Evolutionary conservation across 2,797 vertebrate species (phyloP).

Genomic region (Acanthurus leucopareius): DNA sequence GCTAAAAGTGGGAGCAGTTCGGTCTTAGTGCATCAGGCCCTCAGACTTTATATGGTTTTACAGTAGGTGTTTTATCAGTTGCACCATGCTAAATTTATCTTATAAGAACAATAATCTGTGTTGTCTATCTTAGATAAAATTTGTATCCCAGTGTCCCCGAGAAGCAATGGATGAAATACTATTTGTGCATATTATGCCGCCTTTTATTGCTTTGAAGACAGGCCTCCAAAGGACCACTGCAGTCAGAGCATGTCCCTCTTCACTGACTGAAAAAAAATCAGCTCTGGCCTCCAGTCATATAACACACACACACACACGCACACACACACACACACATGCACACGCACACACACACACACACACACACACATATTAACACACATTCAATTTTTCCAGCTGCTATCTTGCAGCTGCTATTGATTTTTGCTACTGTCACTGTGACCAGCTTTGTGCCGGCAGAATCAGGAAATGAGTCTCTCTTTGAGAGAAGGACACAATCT

Average conservation of each 20-base stretch:
- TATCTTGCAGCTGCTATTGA: slow-evolving; percentile 52
- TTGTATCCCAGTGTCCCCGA: slow-evolving; percentile 38
- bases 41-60: slow-evolving; percentile 53
- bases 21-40: slow-evolving; percentile 1
- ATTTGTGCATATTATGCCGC: slow-evolving; percentile 47
- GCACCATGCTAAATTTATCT: slow-evolving; percentile 59
- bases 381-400: slow-evolving; percentile 43
- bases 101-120: slow-evolving; percentile 53
- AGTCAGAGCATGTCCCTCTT: slow-evolving; percentile 48
- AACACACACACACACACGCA: slow-evolving; percentile 14
- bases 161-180: slow-evolving; percentile 52
- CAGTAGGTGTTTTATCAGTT: slow-evolving; percentile 2
- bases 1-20: too few relatives aligned
- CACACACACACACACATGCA: background rate
- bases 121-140: slow-evolving; percentile 56
- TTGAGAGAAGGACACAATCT: slow-evolving; percentile 33
- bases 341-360: slow-evolving; percentile 11
- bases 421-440: slow-evolving; percentile 64
- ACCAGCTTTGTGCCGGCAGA: slow-evolving; percentile 54
- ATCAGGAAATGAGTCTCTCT: slow-evolving; percentile 57
- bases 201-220: slow-evolving; percentile 46
- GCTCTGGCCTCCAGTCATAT: slow-evolving; percentile 49
- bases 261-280: slow-evolving; percentile 49
- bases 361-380: slow-evolving; percentile 9
- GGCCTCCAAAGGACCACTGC: slow-evolving; percentile 39